Evolutionary conservation across 2,888 invertebrate species (phyloP).

Genomic region (Leucozona laternaria): DNA sequence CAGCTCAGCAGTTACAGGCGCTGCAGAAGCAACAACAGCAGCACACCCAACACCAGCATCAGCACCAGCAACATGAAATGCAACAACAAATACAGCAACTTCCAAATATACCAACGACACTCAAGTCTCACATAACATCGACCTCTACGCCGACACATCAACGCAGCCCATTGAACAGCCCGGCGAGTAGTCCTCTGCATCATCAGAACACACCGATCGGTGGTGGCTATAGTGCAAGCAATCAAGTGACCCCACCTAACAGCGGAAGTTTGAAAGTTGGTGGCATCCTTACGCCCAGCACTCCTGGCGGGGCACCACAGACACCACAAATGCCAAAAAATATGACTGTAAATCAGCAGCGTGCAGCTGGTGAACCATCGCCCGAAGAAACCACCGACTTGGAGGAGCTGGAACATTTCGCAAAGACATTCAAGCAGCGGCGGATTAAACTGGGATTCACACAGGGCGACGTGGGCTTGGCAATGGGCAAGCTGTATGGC

Average conservation of each 20-base stretch:
- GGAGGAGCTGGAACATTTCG: constrained; percentile 99
- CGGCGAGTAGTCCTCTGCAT: constrained; percentile 81
- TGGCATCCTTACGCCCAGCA: constrained; percentile 86
- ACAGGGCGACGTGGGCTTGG: constrained; percentile 99
- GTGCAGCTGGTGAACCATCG: constrained; percentile 90
- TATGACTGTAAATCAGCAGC: constrained; percentile 84
- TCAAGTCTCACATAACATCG: constrained; percentile 63
- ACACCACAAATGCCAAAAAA: constrained; percentile 85
- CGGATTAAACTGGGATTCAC: constrained; percentile 99
- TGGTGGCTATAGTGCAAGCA: constrained; percentile 79
- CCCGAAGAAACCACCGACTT: constrained; percentile 98
- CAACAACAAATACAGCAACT: constrained; percentile 76
- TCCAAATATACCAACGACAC: constrained; percentile 70
- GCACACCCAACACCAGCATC: constrained; percentile 42
- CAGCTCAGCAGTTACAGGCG: constrained; percentile 92
- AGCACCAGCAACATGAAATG: constrained; percentile 71
- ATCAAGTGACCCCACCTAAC: constrained; percentile 84
- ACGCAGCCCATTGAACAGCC: constrained; percentile 82
- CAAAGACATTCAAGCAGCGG: constrained; percentile 98
- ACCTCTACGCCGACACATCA: constrained; percentile 82
- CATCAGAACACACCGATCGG: constrained; percentile 74
- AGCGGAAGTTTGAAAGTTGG: constrained; percentile 82
- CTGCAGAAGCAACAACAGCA: constrained; percentile 87
- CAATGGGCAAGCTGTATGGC: constrained; percentile 99
- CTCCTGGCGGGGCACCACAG: constrained; percentile 85